A percentile compares a stretch with the other conserved stretches of the same genome.
These are phyloP conservation scores for Pomacea canaliculata DNA, from an alignment of 2,888 invertebrate species.

Conservation along the genomic window DNA sequence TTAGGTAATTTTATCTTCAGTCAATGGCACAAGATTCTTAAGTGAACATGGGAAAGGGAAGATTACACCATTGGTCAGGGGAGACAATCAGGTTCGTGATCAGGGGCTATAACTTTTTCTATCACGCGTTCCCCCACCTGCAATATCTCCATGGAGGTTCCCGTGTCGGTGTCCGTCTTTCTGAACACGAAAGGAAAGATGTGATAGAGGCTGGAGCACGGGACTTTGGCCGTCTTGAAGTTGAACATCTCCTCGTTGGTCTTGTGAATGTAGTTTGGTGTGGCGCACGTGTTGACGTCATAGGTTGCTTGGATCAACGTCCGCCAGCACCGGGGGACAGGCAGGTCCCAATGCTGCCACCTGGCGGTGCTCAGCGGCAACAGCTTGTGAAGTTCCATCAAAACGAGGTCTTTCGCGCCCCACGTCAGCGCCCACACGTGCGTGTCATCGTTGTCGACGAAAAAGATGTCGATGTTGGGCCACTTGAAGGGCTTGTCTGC, in stretches of 20 bases:
- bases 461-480: slow-evolving; percentile 57
- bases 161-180: background rate
- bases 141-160: slow-evolving; percentile 8
- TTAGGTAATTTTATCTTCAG: too few species aligned
- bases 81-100: slow-evolving; percentile 3
- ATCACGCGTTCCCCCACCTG: slow-evolving; percentile 6
- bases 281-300: slow-evolving; percentile 28
- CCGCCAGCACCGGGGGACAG: slow-evolving; percentile 26
- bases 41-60: too few species aligned
- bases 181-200: slow-evolving; percentile 53
- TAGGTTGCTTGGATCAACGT: slow-evolving; percentile 21
- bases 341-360: slow-evolving; percentile 37
- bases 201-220: slow-evolving; percentile 33
- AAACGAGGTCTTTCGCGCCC: slow-evolving; percentile 31
- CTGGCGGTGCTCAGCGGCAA: slow-evolving; percentile 35
- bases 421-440: slow-evolving; percentile 43
- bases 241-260: slow-evolving; percentile 21
- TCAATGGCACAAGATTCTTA: too few species aligned
- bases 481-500: slow-evolving; percentile 43
- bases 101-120: background rate
- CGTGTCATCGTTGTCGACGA: slow-evolving; percentile 48
- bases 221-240: slow-evolving; percentile 17
- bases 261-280: slow-evolving; percentile 36
- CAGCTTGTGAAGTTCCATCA: slow-evolving; percentile 26
- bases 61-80: background rate